A percentile compares a stretch with the other conserved stretches of the same genome.
These are phyloP conservation scores for Beris chalybata DNA, from an alignment of 2,888 invertebrate species.

Conservation along the genomic window DNA sequence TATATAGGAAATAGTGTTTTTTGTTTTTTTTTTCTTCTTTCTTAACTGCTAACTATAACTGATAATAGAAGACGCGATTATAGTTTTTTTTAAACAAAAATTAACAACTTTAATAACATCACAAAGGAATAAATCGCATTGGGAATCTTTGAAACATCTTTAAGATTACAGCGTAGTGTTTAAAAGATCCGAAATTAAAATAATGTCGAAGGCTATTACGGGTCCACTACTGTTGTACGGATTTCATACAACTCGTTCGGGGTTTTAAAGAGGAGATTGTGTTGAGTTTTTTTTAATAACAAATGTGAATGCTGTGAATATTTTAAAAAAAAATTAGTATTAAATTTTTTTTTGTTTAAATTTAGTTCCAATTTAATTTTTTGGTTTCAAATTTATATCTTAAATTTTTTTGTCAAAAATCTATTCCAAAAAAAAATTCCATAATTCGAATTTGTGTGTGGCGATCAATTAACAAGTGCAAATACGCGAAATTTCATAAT, in stretches of 20 bases:
- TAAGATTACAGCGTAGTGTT: background rate
- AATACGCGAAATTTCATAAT: too few relatives aligned
- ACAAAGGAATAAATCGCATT: background rate
- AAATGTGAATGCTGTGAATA: conserved; percentile 31
- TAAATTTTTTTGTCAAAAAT: too few relatives aligned
- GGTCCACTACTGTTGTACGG: conserved; percentile 22
- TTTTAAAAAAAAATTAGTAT: conserved; percentile 15
- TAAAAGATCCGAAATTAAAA: conserved; percentile 17
- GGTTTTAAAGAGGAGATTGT: conserved; percentile 19
- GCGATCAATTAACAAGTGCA: too few relatives aligned
- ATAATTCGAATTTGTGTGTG: too few relatives aligned
- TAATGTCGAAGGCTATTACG: conserved; percentile 31
- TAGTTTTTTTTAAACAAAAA: too few relatives aligned
- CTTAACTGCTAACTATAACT: background rate
- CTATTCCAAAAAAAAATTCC: too few relatives aligned
- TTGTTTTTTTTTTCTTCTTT: background rate
- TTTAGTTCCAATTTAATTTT: conserved; percentile 9
- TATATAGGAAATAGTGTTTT: conserved; percentile 19
- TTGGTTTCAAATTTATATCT: too few relatives aligned
- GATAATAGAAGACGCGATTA: background rate
- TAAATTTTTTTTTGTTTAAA: background rate
- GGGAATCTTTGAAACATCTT: background rate
- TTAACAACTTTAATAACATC: too few relatives aligned
- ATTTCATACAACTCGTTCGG: conserved; percentile 19
- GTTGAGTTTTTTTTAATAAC: conserved; percentile 12